Base-by-base conservation (phyloP, 2,797 vertebrate species). In the Sternarchorhynchus goeldii region DNA sequence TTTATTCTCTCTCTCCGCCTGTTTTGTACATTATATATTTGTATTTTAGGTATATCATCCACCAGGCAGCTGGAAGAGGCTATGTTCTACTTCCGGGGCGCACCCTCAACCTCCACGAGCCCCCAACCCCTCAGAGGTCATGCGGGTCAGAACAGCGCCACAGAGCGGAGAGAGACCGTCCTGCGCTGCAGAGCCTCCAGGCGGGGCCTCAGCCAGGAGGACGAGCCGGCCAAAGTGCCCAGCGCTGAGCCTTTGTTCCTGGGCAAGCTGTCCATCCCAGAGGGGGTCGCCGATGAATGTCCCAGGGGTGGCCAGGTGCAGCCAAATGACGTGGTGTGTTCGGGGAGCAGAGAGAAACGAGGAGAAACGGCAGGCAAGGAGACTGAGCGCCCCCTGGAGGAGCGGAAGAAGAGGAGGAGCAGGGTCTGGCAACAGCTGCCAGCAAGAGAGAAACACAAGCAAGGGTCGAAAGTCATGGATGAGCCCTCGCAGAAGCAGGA, bases 401-500 rank as follows among this genome's bases (percentile, higher is more conserved):
- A 94, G 57, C 80, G 78, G 82, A 76, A 58, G 77, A 86, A 86
- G 77, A 85, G 87, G 14, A 93, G 90, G 89, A 88, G 86, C 14
- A 93, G 93, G 3, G 83, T 87, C 10, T 88, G 89, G 63, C 94
- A 95, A 53, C 92, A 91, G 83, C 84, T 92, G 84, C 56, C 80
- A 50, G 85, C 86, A 20, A 94, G 91, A 86, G 88, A 87, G 78
- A 93, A 89, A 87, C 86, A 72, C 77, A 91, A 91, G 86, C 85
- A 91, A 0, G 83, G 73, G 0, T 85, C 92, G 2, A 93, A 92
- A 80, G 86, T 91, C 36, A 81, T 93, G 2, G 96, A 96, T 75
- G 96, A 94, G 55, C 88, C 88, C 0, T 91, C 93, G 66, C 95
- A 93, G 82, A 93, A 94, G 88, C 86, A 94, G 21, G 32, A n/a